Evolutionary conservation across 2,113 vertebrate genomes (phyloP).

Genomic region (Tretioscincus oriximinensis): DNA sequence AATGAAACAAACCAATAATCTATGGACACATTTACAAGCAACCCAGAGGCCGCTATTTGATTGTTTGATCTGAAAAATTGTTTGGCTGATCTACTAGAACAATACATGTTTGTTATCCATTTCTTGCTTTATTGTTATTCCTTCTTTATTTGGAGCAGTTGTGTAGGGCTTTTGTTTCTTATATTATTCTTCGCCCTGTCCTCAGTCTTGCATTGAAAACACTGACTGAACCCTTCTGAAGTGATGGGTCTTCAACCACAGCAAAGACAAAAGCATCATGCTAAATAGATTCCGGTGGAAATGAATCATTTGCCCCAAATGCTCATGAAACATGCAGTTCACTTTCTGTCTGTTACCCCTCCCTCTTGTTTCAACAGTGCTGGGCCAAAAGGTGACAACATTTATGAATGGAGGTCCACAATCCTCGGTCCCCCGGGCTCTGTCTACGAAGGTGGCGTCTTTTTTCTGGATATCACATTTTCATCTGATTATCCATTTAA

Average conservation of each 20-base stretch:
- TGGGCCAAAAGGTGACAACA: slow-evolving; percentile 96
- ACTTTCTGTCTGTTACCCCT: slow-evolving; percentile 38
- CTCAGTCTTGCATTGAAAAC: background rate
- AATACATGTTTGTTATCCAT: too few species aligned
- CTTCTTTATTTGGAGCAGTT: too few species aligned
- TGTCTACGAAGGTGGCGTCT: slow-evolving; percentile 95
- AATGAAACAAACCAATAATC: background rate
- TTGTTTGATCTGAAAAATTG: too few species aligned
- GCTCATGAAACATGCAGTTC: slow-evolving; percentile 27
- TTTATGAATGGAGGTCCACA: slow-evolving; percentile 98
- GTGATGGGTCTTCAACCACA: background rate
- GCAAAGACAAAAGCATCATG: background rate
- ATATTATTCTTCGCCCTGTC: background rate
- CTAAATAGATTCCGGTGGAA: background rate
- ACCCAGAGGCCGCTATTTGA: too few species aligned
- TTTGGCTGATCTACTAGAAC: too few species aligned
- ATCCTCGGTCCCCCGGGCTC: slow-evolving; percentile 96
- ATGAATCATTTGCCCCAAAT: slow-evolving; percentile 16
- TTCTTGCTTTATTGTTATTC: too few species aligned
- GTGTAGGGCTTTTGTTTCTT: background rate
- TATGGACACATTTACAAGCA: too few species aligned
- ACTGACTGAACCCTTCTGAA: background rate
- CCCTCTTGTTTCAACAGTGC: slow-evolving; percentile 75
- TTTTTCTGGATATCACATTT: slow-evolving; percentile 97
- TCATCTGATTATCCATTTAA: slow-evolving; percentile 98